Conservation (phyloP, 92 coral and sea anemone genomes). For the Porites cylindrica region DNA sequence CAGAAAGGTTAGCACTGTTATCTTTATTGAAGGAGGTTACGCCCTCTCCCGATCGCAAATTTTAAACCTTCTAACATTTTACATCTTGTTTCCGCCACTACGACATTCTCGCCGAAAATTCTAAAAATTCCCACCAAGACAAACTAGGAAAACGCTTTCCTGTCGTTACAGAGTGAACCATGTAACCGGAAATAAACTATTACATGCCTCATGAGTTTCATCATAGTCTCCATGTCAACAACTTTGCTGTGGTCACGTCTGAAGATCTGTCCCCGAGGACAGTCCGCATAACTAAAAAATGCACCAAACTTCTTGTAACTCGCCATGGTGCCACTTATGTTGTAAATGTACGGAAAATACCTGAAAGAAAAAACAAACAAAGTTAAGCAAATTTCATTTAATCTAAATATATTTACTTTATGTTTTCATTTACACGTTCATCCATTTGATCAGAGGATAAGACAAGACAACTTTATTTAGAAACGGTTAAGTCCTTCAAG, state of each 20-base stretch:
- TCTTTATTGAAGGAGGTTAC: too few species aligned
- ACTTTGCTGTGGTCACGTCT: slow-evolving; percentile 84
- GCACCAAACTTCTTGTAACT: slow-evolving; percentile 67
- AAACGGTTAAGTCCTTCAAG: too few species aligned
- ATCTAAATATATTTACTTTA: too few species aligned
- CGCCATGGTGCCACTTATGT: slow-evolving; percentile 72
- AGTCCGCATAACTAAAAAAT: slow-evolving; percentile 78
- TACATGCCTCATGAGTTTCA: slow-evolving; percentile 85
- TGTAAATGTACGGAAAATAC: slow-evolving; percentile 80
- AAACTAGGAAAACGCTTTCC: too few species aligned
- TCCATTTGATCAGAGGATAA: too few species aligned
- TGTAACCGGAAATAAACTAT: background rate
- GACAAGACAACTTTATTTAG: too few species aligned
- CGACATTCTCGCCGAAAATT: too few species aligned
- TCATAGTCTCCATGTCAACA: slow-evolving; percentile 73
- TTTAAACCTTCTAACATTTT: too few species aligned
- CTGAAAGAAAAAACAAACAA: slow-evolving; percentile 32
- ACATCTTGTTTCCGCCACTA: too few species aligned
- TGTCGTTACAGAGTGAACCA: background rate
- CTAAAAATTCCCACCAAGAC: too few species aligned
- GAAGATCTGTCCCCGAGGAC: slow-evolving; percentile 90
- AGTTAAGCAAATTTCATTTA: background rate
- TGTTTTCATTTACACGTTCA: background rate
- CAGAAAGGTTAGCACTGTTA: too few species aligned
- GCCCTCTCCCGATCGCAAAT: too few species aligned